Conservation (phyloP, 1,140 invertebrate genomes). For the Neoseiulus cucumeris region DNA sequence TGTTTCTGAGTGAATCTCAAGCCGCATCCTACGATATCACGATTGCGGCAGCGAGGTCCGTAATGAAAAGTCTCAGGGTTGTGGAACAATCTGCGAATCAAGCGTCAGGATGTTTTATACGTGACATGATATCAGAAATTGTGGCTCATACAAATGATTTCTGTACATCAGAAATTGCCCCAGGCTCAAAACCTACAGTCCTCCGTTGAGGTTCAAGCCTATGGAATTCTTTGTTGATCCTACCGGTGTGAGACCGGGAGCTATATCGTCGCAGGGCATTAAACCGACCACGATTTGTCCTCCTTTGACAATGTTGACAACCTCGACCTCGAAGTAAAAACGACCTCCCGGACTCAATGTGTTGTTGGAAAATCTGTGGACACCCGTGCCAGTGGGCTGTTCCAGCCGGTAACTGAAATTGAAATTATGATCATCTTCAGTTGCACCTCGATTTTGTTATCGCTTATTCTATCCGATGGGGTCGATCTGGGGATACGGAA, state of each 20-base stretch:
- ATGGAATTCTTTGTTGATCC: not conserved
- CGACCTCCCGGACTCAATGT: not conserved
- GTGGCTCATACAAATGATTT: too few relatives aligned
- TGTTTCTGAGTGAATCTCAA: not conserved
- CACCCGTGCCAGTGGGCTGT: not conserved
- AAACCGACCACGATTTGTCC: not conserved
- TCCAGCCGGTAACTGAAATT: not conserved
- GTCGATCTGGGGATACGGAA: too few relatives aligned
- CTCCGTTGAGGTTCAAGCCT: not conserved
- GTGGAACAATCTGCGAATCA: not conserved
- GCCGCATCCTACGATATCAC: not conserved
- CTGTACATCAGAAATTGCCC: not conserved
- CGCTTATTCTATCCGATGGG: too few relatives aligned
- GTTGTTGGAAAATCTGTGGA: not conserved
- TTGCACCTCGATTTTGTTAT: too few relatives aligned
- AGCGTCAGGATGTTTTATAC: too few relatives aligned
- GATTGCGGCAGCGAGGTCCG: not conserved
- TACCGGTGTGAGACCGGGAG: not conserved
- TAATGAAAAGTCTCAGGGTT: not conserved
- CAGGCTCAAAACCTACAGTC: not conserved
- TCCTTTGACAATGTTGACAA: not conserved
- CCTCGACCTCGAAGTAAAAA: slow-evolving; percentile 3
- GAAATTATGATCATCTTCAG: too few relatives aligned
- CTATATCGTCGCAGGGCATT: not conserved
- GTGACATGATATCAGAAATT: too few relatives aligned